phyloP scores from a whole-genome alignment of 2,113 vertebrate genomes.

The Paramisgurnus dabryanus region DNA sequence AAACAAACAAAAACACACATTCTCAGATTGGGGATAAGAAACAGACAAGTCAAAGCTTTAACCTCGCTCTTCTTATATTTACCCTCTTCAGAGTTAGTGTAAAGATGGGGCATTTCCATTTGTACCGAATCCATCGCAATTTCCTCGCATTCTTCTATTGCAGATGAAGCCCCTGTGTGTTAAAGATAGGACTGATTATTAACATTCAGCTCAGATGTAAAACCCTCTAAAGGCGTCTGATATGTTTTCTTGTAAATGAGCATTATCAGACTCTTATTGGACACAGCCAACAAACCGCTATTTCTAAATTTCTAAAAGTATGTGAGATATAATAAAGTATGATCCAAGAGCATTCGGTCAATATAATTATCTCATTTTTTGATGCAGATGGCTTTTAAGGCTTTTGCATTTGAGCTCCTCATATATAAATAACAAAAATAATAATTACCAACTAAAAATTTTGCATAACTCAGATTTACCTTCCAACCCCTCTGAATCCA shows the following conservation, averaged over 20 bases:
- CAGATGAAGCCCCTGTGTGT: constrained; percentile 47
- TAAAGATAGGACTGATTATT: constrained; percentile 12
- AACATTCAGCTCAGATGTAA: neutral
- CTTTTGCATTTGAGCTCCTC: too few species aligned
- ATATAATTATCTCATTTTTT: too few species aligned
- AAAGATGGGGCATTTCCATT: constrained; percentile 55
- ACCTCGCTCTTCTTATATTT: neutral
- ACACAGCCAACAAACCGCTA: too few species aligned
- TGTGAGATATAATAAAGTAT: too few species aligned
- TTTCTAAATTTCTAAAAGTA: too few species aligned
- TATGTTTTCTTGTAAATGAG: too few species aligned
- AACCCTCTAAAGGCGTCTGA: too few species aligned
- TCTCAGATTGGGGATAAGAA: neutral
- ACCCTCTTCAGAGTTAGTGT: constrained; percentile 62
- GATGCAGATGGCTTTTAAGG: too few species aligned
- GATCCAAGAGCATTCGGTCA: too few species aligned
- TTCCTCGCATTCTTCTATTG: constrained; percentile 58
- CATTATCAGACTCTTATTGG: too few species aligned
- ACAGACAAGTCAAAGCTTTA: constrained; percentile 11
- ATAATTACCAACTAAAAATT: neutral
- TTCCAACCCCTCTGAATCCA: constrained; percentile 24
- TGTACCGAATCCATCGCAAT: constrained; percentile 38
- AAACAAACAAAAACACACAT: neutral
- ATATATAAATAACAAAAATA: too few species aligned
- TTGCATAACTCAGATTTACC: neutral